A percentile compares a stretch with the other conserved stretches of the same genome.
phyloP scores from a whole-genome alignment of 2,797 vertebrate genomes.

The Eptatretus atami region DNA sequence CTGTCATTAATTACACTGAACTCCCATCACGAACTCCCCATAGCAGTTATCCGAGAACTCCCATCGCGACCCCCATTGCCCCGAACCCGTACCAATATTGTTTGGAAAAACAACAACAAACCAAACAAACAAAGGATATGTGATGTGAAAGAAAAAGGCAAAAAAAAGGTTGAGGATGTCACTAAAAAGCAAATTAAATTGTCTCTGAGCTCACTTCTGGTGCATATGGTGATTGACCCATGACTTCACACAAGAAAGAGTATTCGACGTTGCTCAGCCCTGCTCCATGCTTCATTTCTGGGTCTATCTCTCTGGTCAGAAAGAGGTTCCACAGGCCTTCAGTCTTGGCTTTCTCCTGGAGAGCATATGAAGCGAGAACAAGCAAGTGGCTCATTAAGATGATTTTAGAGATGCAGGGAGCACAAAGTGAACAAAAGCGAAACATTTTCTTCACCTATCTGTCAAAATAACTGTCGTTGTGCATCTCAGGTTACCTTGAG shows the following conservation, averaged over 20 bases:
- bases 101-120: slow-evolving; percentile 15
- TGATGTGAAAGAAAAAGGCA: background rate
- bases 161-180: background rate
- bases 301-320: slow-evolving; percentile 15
- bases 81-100: too few relatives aligned
- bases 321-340: slow-evolving; percentile 21
- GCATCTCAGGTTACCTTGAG: slow-evolving; percentile 13
- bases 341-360: slow-evolving; percentile 15
- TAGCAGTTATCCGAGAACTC: too few relatives aligned
- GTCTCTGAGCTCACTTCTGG: slow-evolving; percentile 13
- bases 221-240: slow-evolving; percentile 16
- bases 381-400: background rate
- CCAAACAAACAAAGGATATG: background rate
- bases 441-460: too few relatives aligned
- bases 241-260: slow-evolving; percentile 16
- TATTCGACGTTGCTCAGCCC: slow-evolving; percentile 17
- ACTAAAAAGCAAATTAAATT: background rate
- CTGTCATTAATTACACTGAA: too few relatives aligned
- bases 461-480: too few relatives aligned
- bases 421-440: too few relatives aligned
- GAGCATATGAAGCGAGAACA: background rate
- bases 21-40: too few relatives aligned
- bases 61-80: too few relatives aligned
- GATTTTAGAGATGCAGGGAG: too few relatives aligned
- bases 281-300: slow-evolving; percentile 14